Evolutionary conservation across 1,140 invertebrate genomes (phyloP).

Genomic region (Drosophila saltans): DNA sequence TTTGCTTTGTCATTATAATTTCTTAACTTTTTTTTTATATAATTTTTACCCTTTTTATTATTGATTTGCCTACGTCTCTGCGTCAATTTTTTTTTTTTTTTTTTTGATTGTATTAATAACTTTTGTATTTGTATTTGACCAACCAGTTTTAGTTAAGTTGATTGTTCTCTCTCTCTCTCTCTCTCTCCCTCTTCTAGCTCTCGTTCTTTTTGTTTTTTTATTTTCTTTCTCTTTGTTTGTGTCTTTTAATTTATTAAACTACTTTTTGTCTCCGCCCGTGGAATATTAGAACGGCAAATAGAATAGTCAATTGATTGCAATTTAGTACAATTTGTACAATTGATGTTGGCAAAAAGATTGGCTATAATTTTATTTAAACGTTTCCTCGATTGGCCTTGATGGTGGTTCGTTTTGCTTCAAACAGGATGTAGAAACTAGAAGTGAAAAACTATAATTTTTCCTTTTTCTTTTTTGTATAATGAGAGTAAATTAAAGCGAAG

Average conservation of each 20-base stretch:
- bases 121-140: slow-evolving; percentile 37
- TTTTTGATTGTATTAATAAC: slow-evolving; percentile 47
- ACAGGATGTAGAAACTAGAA: slow-evolving; percentile 64
- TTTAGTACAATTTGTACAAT: slow-evolving; percentile 56
- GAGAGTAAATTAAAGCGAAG: slow-evolving; percentile 40
- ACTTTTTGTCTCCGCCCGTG: slow-evolving; percentile 22
- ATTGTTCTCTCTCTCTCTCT: slow-evolving; percentile 7
- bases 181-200: neutral
- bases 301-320: slow-evolving; percentile 39
- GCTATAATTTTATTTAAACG: slow-evolving; percentile 50
- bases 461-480: slow-evolving; percentile 27
- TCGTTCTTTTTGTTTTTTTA: neutral
- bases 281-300: slow-evolving; percentile 48
- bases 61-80: slow-evolving; percentile 53
- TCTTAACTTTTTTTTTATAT: neutral
- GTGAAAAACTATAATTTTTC: slow-evolving; percentile 36
- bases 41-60: slow-evolving; percentile 6
- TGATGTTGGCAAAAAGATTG: slow-evolving; percentile 44
- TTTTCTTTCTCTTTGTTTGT: neutral
- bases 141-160: slow-evolving; percentile 55
- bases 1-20: slow-evolving; percentile 14
- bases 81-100: slow-evolving; percentile 41
- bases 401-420: slow-evolving; percentile 20
- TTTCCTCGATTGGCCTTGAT: slow-evolving; percentile 56
- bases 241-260: slow-evolving; percentile 45